Evolutionary conservation across 2,113 vertebrate species (phyloP), one percentile per base, ranked within the genome.

Genomic region (Misgurnus mizolepis): DNA sequence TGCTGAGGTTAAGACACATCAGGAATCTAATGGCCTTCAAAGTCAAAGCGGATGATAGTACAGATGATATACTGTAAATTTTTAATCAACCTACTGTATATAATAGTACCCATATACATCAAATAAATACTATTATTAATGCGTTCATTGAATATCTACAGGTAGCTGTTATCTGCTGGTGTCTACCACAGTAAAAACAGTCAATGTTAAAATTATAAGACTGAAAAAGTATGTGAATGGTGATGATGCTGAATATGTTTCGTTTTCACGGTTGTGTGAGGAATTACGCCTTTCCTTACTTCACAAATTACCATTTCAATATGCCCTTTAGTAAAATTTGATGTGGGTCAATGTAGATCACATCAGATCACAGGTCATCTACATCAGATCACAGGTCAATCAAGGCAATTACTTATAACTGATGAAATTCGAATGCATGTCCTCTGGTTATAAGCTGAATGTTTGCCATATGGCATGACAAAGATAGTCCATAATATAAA

Each of bases 1-100:
- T 67, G 3, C 22, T 64, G 10, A 39, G 11, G 27, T 34, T 39
- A 64, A 39, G 9, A 39, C 34, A 14, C 61, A 64, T 39, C 43
- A 77, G 39, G 60, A 10, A 34, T 27, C 22, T 76, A 76, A 76
- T 66, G 61, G 62, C 22, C 61, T 3, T 18, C 17, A 58, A 17
- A 58, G 55, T 18, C 55, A n/a, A 9, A 58, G 5, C 5, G 6
- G 5, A 56, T 17, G 15, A 56, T n/a, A 5, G 53, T 15, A 15
- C 12, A 14, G 15, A 55, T 55, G 53, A 55, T 55, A 55, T 47
- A 47, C 45, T n/a, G 5, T 56, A 56, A 5, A 56, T 56, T 56
- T 56, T 17, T 56, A 7, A 56, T 56, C 5, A 56, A 56, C 15
- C 7, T 47, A 22, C 22, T 22, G 22, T 22, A 34, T 34, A 34